Evolutionary conservation across 2,797 vertebrate genomes (phyloP).

Genomic region (Bradypodion ventrale): DNA sequence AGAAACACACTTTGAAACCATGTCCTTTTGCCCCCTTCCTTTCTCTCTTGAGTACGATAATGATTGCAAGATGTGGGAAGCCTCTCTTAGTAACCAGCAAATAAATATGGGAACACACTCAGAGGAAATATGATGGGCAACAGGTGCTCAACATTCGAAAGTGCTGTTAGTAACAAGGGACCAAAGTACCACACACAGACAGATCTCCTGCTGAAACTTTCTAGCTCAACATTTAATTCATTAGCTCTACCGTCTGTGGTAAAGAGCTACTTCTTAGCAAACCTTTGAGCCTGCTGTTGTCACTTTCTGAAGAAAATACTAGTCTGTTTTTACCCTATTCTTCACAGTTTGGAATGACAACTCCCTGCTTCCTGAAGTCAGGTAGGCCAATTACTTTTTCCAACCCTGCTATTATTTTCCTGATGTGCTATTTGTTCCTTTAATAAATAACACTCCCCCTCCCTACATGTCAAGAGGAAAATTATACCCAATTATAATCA

Average conservation of each 20-base stretch:
- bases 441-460: slow-evolving; percentile 1
- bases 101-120: slow-evolving; percentile 66
- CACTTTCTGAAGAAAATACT: background rate
- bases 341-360: background rate
- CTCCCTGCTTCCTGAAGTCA: too few relatives aligned
- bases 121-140: slow-evolving; percentile 67
- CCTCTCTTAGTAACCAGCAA: slow-evolving; percentile 61
- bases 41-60: slow-evolving; percentile 69
- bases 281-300: background rate
- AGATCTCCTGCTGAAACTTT: slow-evolving; percentile 45
- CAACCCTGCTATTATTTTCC: background rate
- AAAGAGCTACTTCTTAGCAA: slow-evolving; percentile 24
- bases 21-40: slow-evolving; percentile 63
- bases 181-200: slow-evolving; percentile 32
- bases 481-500: background rate
- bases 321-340: background rate
- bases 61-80: slow-evolving; percentile 75
- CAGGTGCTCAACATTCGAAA: slow-evolving; percentile 66
- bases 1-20: slow-evolving; percentile 73
- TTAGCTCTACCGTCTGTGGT: slow-evolving; percentile 35
- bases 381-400: too few relatives aligned
- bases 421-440: background rate
- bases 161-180: slow-evolving; percentile 59
- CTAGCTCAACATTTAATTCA: slow-evolving; percentile 44
- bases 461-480: background rate